Conservation (phyloP, 2,888 invertebrate genomes). For the Spilosoma lubricipeda region DNA sequence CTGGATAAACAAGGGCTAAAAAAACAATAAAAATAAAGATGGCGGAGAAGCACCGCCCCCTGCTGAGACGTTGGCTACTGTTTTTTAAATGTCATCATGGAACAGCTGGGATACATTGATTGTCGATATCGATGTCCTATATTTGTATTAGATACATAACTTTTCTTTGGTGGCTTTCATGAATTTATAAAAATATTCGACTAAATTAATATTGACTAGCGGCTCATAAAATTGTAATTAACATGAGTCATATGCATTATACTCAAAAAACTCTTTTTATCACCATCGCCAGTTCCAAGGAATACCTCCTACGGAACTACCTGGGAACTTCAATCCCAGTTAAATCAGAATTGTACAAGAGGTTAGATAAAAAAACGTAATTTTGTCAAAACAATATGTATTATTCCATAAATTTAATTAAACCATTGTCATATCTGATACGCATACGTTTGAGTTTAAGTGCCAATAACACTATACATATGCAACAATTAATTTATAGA, state of each 20-base stretch:
- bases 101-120: slow-evolving; percentile 39
- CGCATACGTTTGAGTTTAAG: not conserved
- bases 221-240: not conserved
- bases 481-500: not conserved
- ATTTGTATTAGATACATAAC: not conserved
- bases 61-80: slow-evolving; percentile 79
- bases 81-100: slow-evolving; percentile 79
- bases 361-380: not conserved
- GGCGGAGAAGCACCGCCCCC: slow-evolving; percentile 81
- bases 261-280: too few relatives aligned
- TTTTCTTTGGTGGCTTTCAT: not conserved
- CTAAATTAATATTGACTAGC: not conserved
- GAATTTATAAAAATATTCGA: not conserved
- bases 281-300: too few relatives aligned
- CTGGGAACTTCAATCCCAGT: not conserved
- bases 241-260: not conserved
- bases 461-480: slow-evolving; percentile 1
- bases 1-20: slow-evolving; percentile 84
- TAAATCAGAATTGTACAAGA: not conserved
- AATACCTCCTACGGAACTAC: not conserved
- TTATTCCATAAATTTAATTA: too few relatives aligned
- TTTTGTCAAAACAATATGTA: not conserved
- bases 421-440: too few relatives aligned
- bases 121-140: slow-evolving; percentile 41
- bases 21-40: slow-evolving; percentile 80